These are phyloP conservation scores for Ardeotis arabs DNA, from an alignment of 2,113 vertebrate genomes.

Conservation along the genomic window DNA sequence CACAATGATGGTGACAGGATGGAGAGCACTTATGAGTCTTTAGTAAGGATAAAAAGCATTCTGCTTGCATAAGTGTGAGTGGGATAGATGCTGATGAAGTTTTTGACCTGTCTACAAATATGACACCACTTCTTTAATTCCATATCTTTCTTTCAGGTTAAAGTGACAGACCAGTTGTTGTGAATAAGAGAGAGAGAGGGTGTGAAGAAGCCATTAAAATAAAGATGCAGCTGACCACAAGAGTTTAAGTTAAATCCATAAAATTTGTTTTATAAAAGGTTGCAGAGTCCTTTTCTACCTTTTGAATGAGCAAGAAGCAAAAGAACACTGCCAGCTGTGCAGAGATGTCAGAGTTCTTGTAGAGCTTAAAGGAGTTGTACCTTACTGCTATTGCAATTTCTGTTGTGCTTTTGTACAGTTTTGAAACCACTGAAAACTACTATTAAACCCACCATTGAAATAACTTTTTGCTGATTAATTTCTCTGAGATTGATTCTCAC, in stretches of 20 bases:
- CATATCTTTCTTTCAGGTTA: not conserved
- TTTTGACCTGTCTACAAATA: not conserved
- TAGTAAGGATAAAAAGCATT: not conserved
- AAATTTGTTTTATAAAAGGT: not conserved
- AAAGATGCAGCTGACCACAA: not conserved
- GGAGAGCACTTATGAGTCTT: not conserved
- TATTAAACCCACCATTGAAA: not conserved
- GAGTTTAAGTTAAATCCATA: not conserved
- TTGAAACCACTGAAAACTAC: not conserved
- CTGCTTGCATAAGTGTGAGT: not conserved
- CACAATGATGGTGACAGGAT: not conserved
- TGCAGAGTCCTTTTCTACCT: not conserved
- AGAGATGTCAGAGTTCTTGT: not conserved
- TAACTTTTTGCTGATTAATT: not conserved
- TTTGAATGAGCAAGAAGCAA: not conserved
- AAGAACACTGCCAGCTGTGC: not conserved
- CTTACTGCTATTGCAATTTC: not conserved
- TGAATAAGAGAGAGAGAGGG: not conserved
- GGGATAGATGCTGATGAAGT: not conserved
- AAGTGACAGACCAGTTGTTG: not conserved
- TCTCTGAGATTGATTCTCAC: not conserved
- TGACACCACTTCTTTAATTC: not conserved
- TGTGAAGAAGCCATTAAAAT: not conserved
- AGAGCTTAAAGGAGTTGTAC: not conserved
- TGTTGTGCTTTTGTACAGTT: not conserved